Evolutionary conservation across 2,888 invertebrate genomes (phyloP), one percentile per base, ranked within the genome.

Genomic region (Drosophila falleni): DNA sequence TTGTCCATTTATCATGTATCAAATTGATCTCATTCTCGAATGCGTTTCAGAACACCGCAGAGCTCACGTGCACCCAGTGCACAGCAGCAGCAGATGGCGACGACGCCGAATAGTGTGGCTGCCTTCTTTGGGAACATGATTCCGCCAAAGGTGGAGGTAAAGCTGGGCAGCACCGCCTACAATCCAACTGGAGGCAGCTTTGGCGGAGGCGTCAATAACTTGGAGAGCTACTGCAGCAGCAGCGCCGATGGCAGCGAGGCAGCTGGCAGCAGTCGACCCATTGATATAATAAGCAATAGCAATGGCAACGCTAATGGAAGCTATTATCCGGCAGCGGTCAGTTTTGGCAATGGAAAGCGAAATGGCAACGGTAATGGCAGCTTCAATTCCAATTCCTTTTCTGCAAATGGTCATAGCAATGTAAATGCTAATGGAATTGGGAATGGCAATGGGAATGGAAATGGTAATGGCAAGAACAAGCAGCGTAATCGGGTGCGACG

Each of bases 141-240:
- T 93, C 89, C 95, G 50, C 74, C 91, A 16, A 91, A 92, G 76
- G 92, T 92, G 19, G 93, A 92, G 74, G 92, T 91, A 3, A 91
- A 91, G 53, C 69, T 93, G 71, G 91, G 87, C 62, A 51, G 64
- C 65, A 35, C 80, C 0, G 59, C 50, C 3, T 78, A 64, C 46
- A 51, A 50, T 23, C 39, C 47, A 10, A 37, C 37, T 2, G 39
- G 49, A 1, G 65, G 68, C 9, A 75, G 78, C 29, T 77, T 62
- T 23, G 67, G 47, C 0, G 62, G 29, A 2, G 15, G 70, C 56
- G 61, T 15, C 3, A 80, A 51, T 42, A 67, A 68, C 15, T 44
- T 75, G 6, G 90, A 89, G 42, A 89, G 78, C 49, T 86, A 87
- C 54, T 84, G 85, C 55, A 90, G 80, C 64, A 90, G 81, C 59